Percentiles rank a stretch among this genome's conserved stretches.
Conservation (phyloP, 2,113 vertebrate genomes). For the Calidris pygmaea region DNA sequence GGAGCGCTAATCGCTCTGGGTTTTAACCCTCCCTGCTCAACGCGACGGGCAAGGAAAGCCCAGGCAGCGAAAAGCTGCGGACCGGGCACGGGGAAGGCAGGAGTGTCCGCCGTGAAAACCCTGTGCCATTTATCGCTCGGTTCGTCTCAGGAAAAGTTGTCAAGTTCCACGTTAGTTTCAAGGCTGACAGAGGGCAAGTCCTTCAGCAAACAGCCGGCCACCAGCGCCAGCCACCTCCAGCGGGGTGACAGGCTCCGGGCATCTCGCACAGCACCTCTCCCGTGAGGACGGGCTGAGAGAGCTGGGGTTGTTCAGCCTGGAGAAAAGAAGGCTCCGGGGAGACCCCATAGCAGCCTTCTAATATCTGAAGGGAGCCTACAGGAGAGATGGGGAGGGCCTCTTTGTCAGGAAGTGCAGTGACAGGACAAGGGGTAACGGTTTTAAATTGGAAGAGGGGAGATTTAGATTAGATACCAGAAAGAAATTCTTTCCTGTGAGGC, state of each 20-base stretch:
- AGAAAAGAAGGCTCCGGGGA: too few relatives aligned
- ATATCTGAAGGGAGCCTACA: too few relatives aligned
- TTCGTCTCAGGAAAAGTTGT: not conserved
- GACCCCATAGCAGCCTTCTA: too few relatives aligned
- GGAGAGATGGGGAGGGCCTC: too few relatives aligned
- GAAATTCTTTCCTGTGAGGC: too few relatives aligned
- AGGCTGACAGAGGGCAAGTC: not conserved
- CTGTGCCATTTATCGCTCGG: not conserved
- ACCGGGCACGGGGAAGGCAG: rapidly evolving
- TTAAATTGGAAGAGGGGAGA: too few relatives aligned
- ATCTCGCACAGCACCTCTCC: not conserved
- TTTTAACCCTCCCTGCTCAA: not conserved
- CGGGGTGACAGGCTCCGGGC: rapidly evolving
- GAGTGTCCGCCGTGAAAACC: not conserved
- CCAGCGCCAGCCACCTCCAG: not conserved
- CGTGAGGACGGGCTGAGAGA: too few relatives aligned
- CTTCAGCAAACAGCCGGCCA: not conserved
- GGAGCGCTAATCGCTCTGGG: rapidly evolving
- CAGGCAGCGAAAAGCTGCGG: not conserved
- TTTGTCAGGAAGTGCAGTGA: too few relatives aligned
- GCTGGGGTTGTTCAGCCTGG: too few relatives aligned
- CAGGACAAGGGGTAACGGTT: too few relatives aligned
- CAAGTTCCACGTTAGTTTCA: not conserved
- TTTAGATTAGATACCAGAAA: too few relatives aligned
- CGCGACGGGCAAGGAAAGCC: not conserved